phyloP scores from a whole-genome alignment of 2,113 vertebrate genomes.

The Neotragus moschatus region DNA sequence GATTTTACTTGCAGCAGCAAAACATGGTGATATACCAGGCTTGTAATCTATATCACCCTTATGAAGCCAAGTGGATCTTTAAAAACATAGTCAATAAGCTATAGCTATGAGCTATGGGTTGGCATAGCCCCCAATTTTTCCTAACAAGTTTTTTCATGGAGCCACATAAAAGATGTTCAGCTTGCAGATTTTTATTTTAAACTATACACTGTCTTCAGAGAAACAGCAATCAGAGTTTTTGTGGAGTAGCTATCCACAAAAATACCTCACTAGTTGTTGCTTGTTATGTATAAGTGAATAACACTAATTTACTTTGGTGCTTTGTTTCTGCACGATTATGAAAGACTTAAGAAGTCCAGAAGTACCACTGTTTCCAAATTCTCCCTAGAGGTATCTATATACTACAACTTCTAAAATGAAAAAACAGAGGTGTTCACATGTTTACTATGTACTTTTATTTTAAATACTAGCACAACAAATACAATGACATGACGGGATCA shows the following conservation, averaged over 20 bases:
- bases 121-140: neutral
- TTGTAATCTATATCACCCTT: neutral
- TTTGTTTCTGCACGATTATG: neutral
- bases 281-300: neutral
- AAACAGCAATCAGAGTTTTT: neutral
- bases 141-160: neutral
- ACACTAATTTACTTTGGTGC: neutral
- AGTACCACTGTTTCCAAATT: neutral
- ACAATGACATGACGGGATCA: conserved; percentile 75
- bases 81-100: neutral
- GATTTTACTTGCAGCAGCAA: neutral
- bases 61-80: neutral
- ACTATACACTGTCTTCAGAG: neutral
- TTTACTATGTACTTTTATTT: conserved; percentile 82
- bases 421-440: conserved; percentile 69
- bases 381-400: neutral
- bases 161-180: neutral
- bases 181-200: neutral
- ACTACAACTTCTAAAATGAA: conserved; percentile 60
- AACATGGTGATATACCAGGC: neutral
- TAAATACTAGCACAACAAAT: conserved; percentile 77
- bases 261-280: neutral
- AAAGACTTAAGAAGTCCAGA: neutral
- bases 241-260: neutral
- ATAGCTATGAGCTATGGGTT: neutral